These are phyloP conservation scores for Hypocryptadius cinnamomeus DNA, from an alignment of 2,113 vertebrate species.

Conservation along the genomic window DNA sequence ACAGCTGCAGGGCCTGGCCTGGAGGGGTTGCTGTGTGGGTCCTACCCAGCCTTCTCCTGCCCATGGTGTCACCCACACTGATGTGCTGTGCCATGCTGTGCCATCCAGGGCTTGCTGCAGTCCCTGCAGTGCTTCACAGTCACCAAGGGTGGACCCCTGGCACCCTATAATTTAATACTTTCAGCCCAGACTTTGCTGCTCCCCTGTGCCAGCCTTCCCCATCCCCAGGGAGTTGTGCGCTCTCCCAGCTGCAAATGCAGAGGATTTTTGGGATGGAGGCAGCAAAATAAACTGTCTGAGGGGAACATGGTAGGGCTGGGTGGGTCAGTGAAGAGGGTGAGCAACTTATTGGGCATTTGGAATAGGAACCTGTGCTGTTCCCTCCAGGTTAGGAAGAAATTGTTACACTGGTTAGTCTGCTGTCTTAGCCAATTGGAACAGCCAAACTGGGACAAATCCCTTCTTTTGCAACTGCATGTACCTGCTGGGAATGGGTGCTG, in stretches of 20 bases:
- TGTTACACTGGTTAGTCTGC: neutral
- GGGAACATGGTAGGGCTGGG: neutral
- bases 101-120: neutral
- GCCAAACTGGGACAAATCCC: neutral
- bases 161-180: neutral
- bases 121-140: rapidly evolving
- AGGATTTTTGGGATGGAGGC: neutral
- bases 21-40: neutral
- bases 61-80: rapidly evolving
- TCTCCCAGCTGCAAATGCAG: neutral
- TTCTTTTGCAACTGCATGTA: neutral
- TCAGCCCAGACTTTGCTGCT: neutral
- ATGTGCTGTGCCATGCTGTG: neutral
- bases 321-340: neutral
- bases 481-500: neutral
- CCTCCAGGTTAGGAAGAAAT: neutral
- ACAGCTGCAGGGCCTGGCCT: neutral
- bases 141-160: neutral
- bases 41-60: rapidly evolving
- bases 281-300: neutral
- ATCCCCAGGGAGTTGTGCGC: neutral
- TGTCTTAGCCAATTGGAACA: neutral
- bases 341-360: neutral
- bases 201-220: neutral
- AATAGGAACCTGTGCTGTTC: neutral